Conservation (phyloP, 2,113 vertebrate species). For the Butorides virescens region DNA sequence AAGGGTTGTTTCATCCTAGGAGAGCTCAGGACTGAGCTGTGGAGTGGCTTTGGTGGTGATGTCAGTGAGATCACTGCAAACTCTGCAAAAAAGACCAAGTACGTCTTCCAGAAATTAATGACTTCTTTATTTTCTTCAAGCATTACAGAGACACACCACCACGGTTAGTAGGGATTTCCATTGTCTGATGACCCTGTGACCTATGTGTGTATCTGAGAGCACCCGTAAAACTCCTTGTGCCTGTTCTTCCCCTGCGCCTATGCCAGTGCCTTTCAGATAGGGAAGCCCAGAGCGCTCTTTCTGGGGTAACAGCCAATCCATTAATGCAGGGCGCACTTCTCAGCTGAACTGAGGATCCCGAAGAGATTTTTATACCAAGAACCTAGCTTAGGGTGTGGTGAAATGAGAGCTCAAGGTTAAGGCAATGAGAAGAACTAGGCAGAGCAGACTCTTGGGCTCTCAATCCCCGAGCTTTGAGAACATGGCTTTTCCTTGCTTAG, state of each 20-base stretch:
- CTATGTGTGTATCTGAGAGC: not conserved
- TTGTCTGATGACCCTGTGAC: not conserved
- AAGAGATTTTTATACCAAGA: not conserved
- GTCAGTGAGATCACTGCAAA: not conserved
- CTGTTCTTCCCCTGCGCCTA: not conserved
- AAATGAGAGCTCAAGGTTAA: not conserved
- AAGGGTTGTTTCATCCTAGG: not conserved
- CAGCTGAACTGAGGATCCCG: not conserved
- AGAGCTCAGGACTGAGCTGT: not conserved
- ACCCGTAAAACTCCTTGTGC: not conserved
- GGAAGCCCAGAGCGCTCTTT: not conserved
- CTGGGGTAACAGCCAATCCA: not conserved
- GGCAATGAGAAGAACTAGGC: not conserved
- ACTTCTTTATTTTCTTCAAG: not conserved
- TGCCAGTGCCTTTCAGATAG: not conserved
- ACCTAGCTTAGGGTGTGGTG: not conserved
- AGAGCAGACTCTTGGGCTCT: not conserved
- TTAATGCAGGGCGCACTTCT: not conserved
- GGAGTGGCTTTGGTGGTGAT: not conserved
- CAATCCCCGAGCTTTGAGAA: not conserved
- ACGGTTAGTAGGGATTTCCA: not conserved
- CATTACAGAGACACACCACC: not conserved
- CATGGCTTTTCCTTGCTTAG: not conserved
- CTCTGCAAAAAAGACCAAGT: not conserved
- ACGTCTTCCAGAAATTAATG: not conserved